Percentiles rank a stretch among this genome's conserved stretches.
These are phyloP conservation scores for Mycalesis mineus DNA, from an alignment of 2,888 invertebrate species.

Conservation along the genomic window DNA sequence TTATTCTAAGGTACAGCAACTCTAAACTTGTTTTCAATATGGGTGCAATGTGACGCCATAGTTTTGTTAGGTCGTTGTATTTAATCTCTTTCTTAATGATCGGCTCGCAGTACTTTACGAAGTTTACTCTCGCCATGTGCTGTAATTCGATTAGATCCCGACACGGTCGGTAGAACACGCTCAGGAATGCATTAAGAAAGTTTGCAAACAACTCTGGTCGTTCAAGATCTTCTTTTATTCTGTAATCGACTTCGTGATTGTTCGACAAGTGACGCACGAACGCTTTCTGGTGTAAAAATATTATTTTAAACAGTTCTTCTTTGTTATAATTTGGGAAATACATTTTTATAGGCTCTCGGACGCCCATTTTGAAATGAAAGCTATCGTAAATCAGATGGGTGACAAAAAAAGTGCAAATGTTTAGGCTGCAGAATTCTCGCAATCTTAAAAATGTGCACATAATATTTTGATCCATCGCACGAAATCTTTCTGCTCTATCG, in stretches of 20 bases:
- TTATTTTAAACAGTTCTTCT: conserved; percentile 79
- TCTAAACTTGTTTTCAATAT: conserved; percentile 86
- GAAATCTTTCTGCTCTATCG: conserved; percentile 88
- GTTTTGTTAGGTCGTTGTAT: conserved; percentile 80
- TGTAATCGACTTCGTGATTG: conserved; percentile 45
- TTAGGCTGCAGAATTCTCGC: conserved; percentile 83
- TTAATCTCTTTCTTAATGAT: conserved; percentile 82
- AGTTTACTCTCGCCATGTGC: conserved; percentile 87
- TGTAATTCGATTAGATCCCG: conserved; percentile 90
- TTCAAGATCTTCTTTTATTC: conserved; percentile 50
- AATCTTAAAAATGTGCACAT: conserved; percentile 85
- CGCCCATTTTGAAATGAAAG: conserved; percentile 83
- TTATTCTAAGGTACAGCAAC: conserved; percentile 85
- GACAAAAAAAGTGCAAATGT: conserved; percentile 86
- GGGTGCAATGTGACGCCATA: conserved; percentile 90
- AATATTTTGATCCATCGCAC: conserved; percentile 85
- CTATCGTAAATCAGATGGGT: conserved; percentile 90
- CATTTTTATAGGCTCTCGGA: conserved; percentile 83
- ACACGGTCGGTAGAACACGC: conserved; percentile 90
- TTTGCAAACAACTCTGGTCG: conserved; percentile 82
- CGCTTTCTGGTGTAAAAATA: conserved; percentile 56
- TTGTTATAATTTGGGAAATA: conserved; percentile 90
- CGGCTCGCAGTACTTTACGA: conserved; percentile 88
- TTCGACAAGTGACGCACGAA: conserved; percentile 53
- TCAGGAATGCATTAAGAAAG: conserved; percentile 89